Conservation (phyloP, 2,797 vertebrate genomes). For the Phylloscopus collybita region DNA sequence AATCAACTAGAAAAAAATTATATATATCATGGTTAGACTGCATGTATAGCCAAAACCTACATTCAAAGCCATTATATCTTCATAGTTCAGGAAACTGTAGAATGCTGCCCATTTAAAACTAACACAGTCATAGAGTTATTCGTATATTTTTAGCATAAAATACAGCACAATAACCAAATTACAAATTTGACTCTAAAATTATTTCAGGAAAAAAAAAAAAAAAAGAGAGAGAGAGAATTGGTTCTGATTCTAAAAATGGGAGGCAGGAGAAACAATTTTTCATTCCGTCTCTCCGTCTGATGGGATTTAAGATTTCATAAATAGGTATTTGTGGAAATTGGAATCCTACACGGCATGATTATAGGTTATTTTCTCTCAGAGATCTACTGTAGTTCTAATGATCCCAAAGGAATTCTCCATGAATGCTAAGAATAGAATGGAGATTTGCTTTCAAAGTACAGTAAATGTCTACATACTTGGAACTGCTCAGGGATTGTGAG, state of each 20-base stretch:
- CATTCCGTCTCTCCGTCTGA: neutral
- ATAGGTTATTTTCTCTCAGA: neutral
- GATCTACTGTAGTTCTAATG: neutral
- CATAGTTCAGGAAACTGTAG: neutral
- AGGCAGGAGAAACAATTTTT: neutral
- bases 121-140: neutral
- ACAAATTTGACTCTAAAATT: neutral
- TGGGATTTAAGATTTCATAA: neutral
- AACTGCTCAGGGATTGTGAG: neutral
- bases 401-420: neutral
- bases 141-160: neutral
- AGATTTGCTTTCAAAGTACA: neutral
- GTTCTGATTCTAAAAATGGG: neutral
- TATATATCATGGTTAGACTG: neutral
- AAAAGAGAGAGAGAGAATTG: neutral
- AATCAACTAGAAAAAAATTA: constrained; percentile 83
- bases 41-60: neutral
- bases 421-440: neutral
- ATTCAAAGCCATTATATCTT: neutral
- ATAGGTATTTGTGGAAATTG: neutral
- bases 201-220: neutral
- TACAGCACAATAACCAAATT: neutral
- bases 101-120: neutral
- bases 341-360: neutral
- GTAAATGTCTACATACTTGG: neutral